phyloP scores from a whole-genome alignment of 2,113 vertebrate genomes.

The Sinocyclocheilus anophthalmus region DNA sequence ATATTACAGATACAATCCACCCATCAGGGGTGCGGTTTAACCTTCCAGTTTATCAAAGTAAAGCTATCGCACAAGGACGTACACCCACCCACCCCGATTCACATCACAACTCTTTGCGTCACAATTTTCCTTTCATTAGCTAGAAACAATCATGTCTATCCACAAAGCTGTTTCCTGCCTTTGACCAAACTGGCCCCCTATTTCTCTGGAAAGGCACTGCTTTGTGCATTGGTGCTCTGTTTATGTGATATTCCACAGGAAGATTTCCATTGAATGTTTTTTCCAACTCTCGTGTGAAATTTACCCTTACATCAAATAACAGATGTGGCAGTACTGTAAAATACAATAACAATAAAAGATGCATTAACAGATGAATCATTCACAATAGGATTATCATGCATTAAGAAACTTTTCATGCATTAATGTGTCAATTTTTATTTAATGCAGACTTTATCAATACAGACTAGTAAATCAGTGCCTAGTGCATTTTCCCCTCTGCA shows the following conservation, averaged over 20 bases:
- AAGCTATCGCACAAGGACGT: constrained; percentile 73
- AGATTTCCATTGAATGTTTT: not conserved
- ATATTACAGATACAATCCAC: not conserved
- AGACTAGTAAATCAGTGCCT: not conserved
- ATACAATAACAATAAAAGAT: not conserved
- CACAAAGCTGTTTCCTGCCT: constrained; percentile 78
- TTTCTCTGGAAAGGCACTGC: constrained; percentile 16
- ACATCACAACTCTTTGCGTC: constrained; percentile 76
- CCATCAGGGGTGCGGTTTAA: not conserved
- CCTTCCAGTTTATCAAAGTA: constrained; percentile 60
- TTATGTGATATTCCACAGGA: constrained; percentile 21
- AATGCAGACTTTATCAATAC: not conserved
- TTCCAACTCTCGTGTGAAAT: not conserved
- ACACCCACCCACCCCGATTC: constrained; percentile 75
- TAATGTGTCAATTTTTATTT: not conserved
- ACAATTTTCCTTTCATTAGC: constrained; percentile 87
- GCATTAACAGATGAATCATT: not conserved
- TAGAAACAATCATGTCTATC: constrained; percentile 82
- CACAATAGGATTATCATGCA: not conserved
- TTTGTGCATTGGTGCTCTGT: constrained; percentile 1
- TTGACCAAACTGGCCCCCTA: constrained; percentile 63
- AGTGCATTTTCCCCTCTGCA: not conserved
- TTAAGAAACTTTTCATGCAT: not conserved
- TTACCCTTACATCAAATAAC: not conserved
- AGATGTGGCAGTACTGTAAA: not conserved